A percentile compares a stretch with the other conserved stretches of the same genome.
These are phyloP conservation scores for Caenorhabditis inopinata DNA, from an alignment of 1,140 invertebrate species.

Conservation along the genomic window DNA sequence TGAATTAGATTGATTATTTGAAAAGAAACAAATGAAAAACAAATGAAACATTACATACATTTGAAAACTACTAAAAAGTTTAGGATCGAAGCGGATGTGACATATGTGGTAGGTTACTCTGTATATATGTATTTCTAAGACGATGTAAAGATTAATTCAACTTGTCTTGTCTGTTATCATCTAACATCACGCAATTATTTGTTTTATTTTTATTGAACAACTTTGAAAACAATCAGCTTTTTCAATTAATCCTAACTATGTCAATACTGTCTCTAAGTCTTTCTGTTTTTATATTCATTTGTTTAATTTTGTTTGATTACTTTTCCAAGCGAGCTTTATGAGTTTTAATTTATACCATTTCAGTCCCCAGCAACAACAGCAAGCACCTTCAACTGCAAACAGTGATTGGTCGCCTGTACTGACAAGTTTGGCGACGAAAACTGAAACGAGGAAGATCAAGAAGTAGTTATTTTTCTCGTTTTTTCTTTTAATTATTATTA, in stretches of 20 bases:
- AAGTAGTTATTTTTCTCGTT: neutral
- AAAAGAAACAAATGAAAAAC: neutral
- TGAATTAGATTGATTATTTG: neutral
- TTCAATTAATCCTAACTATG: no score
- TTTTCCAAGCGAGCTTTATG: no score
- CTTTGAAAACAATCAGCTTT: no score
- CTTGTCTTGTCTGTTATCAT: no score
- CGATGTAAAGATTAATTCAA: no score
- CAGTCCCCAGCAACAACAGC: neutral
- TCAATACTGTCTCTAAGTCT: no score
- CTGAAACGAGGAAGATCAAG: neutral
- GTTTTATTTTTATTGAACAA: no score
- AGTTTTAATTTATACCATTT: no score
- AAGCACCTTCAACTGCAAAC: neutral
- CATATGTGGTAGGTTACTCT: slow-evolving; percentile 24
- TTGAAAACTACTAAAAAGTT: neutral
- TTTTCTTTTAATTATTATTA: neutral
- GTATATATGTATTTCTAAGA: neutral
- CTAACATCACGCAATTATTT: no score
- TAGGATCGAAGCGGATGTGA: slow-evolving; percentile 13
- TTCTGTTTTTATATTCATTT: no score
- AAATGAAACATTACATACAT: no score
- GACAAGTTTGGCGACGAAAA: slow-evolving; percentile 7
- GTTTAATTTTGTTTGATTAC: no score
- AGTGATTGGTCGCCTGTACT: neutral